Percentiles rank a stretch among this genome's conserved stretches.
Evolutionary conservation across 2,113 vertebrate genomes (phyloP).

Genomic region (Furnarius figulus): DNA sequence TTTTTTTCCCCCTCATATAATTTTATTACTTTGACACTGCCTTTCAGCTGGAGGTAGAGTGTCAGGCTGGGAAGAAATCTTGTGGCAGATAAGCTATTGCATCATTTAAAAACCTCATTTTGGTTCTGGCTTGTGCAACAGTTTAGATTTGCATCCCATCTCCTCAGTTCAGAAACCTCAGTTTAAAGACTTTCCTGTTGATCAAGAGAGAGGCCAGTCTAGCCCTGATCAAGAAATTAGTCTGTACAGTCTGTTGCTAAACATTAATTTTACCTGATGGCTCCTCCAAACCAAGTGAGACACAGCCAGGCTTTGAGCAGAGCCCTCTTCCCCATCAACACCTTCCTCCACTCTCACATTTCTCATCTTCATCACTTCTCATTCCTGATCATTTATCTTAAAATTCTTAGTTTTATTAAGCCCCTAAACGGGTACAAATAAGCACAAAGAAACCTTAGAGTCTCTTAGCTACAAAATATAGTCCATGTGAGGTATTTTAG

Average conservation of each 20-base stretch:
- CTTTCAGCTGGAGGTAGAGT: neutral
- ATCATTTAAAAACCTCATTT: neutral
- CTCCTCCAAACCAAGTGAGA: neutral
- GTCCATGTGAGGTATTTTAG: neutral
- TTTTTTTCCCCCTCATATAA: neutral
- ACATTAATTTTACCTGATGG: neutral
- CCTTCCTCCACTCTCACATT: neutral
- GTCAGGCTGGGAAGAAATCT: neutral
- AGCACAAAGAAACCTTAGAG: neutral
- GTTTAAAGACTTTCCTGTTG: slow-evolving; percentile 32
- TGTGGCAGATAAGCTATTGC: slow-evolving; percentile 21
- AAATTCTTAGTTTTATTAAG: neutral
- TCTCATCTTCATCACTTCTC: neutral
- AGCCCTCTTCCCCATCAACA: neutral
- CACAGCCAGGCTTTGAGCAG: neutral
- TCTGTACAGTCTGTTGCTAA: neutral
- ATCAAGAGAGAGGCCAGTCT: slow-evolving; percentile 15
- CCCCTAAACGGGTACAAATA: neutral
- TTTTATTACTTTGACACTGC: neutral
- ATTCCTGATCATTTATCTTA: neutral
- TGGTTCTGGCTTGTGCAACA: slow-evolving; percentile 35
- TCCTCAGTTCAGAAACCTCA: slow-evolving; percentile 30
- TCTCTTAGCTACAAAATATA: neutral
- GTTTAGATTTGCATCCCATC: slow-evolving; percentile 17
- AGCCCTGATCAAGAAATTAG: neutral